A percentile compares a stretch with the other conserved stretches of the same genome.
Evolutionary conservation across 2,113 vertebrate genomes (phyloP).

Genomic region (Phalacrocorax pelagicus): DNA sequence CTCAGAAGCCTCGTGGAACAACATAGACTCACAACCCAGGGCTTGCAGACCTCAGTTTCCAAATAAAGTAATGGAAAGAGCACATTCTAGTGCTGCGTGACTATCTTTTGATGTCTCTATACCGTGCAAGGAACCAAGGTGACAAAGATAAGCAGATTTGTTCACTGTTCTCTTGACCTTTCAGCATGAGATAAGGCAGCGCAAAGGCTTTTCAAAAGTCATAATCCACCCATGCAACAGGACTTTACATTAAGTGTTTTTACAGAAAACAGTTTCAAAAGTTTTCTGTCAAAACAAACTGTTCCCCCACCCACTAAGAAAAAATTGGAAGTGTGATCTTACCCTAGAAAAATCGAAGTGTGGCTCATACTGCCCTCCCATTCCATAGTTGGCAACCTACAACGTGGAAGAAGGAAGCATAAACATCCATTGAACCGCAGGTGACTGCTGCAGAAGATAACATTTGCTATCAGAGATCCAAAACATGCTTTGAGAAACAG

Average conservation of each 20-base stretch:
- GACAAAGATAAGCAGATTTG: background rate
- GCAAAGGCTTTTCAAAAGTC: background rate
- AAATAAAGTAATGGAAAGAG: background rate
- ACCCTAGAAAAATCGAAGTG: conserved; percentile 98
- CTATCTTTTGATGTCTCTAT: background rate
- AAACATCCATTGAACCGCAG: background rate
- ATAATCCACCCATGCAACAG: background rate
- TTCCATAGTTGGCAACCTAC: conserved; percentile 97
- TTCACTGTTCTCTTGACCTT: background rate
- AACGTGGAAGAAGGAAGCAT: background rate
- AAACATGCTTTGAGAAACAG: background rate
- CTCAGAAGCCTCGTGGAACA: background rate
- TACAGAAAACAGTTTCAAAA: background rate
- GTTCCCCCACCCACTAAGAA: background rate
- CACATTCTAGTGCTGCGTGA: background rate
- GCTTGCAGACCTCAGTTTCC: background rate
- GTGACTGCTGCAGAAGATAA: background rate
- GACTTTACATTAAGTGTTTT: background rate
- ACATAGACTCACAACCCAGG: background rate
- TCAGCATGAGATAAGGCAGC: background rate
- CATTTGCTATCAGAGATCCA: background rate
- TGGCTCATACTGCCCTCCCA: conserved; percentile 97
- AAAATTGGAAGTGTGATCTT: conserved; percentile 62
- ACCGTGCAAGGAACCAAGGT: background rate
- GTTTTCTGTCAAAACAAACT: background rate